phyloP scores from a whole-genome alignment of 2,797 vertebrate genomes.

The Anguilla marmorata region DNA sequence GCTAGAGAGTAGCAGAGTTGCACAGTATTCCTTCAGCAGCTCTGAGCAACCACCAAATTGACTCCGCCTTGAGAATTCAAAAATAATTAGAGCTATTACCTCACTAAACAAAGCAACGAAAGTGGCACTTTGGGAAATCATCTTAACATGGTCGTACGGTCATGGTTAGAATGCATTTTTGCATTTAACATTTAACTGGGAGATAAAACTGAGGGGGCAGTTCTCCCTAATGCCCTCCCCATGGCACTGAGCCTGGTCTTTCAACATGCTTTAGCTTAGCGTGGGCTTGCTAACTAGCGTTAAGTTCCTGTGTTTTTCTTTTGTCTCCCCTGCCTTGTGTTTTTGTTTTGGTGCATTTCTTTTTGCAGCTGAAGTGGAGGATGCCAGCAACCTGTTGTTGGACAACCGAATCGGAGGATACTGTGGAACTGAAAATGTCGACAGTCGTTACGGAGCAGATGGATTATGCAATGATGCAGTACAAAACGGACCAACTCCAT shows the following conservation, averaged over 20 bases:
- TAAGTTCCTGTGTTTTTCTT: no score
- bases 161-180: not conserved
- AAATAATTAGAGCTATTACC: not conserved
- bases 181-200: not conserved
- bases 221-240: no score
- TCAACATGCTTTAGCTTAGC: not conserved
- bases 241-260: not conserved
- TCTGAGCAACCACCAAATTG: not conserved
- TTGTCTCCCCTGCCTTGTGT: no score
- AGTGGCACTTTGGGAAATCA: not conserved
- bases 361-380: no score
- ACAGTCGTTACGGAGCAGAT: no score
- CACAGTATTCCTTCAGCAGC: not conserved
- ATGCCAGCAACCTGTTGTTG: no score
- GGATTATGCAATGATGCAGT: no score
- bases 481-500: no score
- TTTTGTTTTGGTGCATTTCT: no score
- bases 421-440: no score
- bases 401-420: no score
- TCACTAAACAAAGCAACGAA: not conserved
- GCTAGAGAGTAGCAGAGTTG: not conserved
- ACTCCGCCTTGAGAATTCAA: not conserved
- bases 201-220: no score
- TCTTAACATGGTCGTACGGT: not conserved
- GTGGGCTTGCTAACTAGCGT: not conserved